Base-by-base conservation (phyloP, 2,797 vertebrate genomes). In the Aviceda cuculoides region DNA sequence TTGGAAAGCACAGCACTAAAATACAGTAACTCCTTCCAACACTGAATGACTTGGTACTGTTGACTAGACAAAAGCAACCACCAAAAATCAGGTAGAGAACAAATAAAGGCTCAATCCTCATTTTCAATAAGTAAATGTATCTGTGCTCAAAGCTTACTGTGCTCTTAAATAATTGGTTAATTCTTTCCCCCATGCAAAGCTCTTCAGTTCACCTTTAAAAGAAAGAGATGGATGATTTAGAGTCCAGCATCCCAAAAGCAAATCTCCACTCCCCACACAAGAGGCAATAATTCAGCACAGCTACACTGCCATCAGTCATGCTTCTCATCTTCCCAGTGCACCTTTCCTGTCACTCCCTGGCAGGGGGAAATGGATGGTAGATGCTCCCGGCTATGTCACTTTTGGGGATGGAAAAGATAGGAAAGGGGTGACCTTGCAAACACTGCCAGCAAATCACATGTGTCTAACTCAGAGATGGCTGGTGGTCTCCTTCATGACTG, bases 281-380 rank as follows among this genome's bases (percentile, higher is more conserved):
- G 39, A 90, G 56, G 80, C 89, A 96, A 71, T 93, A 97, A 96
- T 84, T 97, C 94, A 96, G 56, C 22, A 79, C 9, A 24, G 66
- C 58, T 39, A 63, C 2, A 10, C 87, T 94, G 67, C 78, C 50
- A 94, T 92, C 81, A 95, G 80, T 92, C 91, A 95, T 6, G 26
- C 49, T 81, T 74, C 79, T 85, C 96, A 59, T 91, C 81, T 81
- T 90, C 71, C 87, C 68, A 39, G 39, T 37, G 71, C 24, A 67
- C 77, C 94, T 96, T 91, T 90, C 70, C 89, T 92, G 87, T 92
- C 46, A 70, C 66, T 77, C 49, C 80, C 90, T 82, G 56, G 61
- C 56, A 81, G 65, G 37, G 22, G 42, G 49, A 94, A 90, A 93
- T 61, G 44, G 79, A 95, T 61, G 73, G 86, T 67, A 77, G 81